A percentile compares a stretch with the other conserved stretches of the same genome.
These are phyloP conservation scores for Hyposoter dolosus DNA, from an alignment of 2,888 invertebrate species.

Conservation along the genomic window DNA sequence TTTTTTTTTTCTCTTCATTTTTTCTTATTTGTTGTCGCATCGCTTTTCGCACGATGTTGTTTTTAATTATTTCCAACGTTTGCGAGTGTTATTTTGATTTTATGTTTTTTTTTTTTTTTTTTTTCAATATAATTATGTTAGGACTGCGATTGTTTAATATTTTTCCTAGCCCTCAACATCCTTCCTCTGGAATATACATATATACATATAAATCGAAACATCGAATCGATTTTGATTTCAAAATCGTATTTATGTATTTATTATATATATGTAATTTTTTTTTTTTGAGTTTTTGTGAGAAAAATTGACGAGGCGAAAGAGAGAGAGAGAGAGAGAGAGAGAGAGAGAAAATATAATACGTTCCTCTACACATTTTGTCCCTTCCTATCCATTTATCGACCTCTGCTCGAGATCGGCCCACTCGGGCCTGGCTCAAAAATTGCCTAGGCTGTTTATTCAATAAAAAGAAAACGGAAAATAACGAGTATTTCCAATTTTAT, in stretches of 20 bases:
- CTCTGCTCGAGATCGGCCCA: conserved; percentile 61
- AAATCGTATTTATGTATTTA: conserved; percentile 4
- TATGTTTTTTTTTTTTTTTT: conserved; percentile 33
- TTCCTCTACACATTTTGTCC: conserved; percentile 16
- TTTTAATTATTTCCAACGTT: not conserved
- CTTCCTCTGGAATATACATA: conserved; percentile 4
- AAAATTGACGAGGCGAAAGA: conserved; percentile 9
- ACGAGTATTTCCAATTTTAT: conserved; percentile 52
- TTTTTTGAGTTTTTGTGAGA: not conserved
- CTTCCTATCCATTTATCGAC: conserved; percentile 21
- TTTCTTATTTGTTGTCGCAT: not conserved
- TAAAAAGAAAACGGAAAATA: conserved; percentile 44
- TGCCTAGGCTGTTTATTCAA: conserved; percentile 58
- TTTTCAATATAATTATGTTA: conserved; percentile 19
- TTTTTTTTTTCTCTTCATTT: conserved; percentile 12
- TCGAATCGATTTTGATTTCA: not conserved
- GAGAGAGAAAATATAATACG: conserved; percentile 11
- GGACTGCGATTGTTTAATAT: conserved; percentile 29
- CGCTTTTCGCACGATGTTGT: not conserved
- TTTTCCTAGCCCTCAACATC: conserved; percentile 29
- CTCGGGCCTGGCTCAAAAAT: conserved; percentile 61
- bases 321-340: conserved; percentile 4
- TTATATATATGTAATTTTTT: conserved; percentile 28
- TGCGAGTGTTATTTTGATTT: conserved; percentile 19
- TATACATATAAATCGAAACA: conserved; percentile 20